Conservation (phyloP, 1,140 invertebrate species). For the Bombyx mandarina region DNA sequence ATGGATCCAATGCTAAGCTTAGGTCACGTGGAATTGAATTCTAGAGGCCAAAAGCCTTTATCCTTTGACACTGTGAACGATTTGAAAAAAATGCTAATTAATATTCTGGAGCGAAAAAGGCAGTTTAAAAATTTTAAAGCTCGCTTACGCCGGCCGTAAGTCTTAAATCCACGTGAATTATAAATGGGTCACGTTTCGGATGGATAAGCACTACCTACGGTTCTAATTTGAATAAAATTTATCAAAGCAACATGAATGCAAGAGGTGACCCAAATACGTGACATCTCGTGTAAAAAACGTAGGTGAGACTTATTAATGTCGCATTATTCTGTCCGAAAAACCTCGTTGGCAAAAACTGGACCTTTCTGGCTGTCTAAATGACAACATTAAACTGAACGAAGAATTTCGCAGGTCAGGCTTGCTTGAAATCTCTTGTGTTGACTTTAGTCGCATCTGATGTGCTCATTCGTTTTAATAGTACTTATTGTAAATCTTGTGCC, state of each 20-base stretch:
- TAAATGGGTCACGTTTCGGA: conserved; percentile 17
- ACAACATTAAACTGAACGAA: conserved; percentile 33
- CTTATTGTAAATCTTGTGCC: no score
- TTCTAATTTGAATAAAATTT: conserved; percentile 20
- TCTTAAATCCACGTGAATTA: conserved; percentile 20
- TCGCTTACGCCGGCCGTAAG: conserved; percentile 10
- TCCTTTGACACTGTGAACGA: neutral
- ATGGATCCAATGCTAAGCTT: no score
- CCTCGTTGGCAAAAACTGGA: conserved; percentile 26
- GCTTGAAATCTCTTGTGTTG: no score
- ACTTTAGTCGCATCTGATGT: no score
- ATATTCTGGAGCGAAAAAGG: conserved; percentile 7
- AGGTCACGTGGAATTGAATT: no score
- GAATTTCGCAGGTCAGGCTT: conserved; percentile 4
- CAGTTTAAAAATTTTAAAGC: conserved; percentile 10
- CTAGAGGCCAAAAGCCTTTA: no score
- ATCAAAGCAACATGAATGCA: conserved; percentile 19
- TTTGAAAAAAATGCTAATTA: conserved; percentile 7
- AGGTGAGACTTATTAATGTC: conserved; percentile 45
- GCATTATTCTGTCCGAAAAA: conserved; percentile 48
- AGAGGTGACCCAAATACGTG: conserved; percentile 23
- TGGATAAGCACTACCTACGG: conserved; percentile 15
- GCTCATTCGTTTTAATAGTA: no score
- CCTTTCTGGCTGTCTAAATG: conserved; percentile 38
- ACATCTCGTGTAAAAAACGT: conserved; percentile 29